Conservation (phyloP, 2,888 invertebrate species). For the Drymonia ruficornis region DNA sequence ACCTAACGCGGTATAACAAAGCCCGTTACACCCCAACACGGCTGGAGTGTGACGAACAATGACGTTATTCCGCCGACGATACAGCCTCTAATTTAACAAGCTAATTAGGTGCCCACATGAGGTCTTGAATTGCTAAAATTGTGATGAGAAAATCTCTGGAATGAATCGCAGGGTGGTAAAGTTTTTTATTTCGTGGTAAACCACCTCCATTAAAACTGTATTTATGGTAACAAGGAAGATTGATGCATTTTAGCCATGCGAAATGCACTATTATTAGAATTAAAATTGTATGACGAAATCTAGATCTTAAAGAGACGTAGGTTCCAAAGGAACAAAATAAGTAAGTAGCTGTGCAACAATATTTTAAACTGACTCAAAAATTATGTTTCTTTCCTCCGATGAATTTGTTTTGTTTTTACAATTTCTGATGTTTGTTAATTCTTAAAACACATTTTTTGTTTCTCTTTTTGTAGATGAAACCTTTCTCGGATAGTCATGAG, state of each 20-base stretch:
- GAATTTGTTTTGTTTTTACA: constrained; percentile 10
- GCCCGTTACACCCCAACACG: neutral
- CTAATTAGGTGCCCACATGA: neutral
- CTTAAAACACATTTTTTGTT: constrained; percentile 52
- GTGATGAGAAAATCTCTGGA: neutral
- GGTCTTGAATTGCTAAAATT: neutral
- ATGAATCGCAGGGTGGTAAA: neutral
- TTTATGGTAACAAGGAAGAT: too few relatives aligned
- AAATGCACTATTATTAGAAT: too few relatives aligned
- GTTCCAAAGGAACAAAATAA: neutral
- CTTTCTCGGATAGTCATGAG: constrained; percentile 84
- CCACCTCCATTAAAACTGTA: too few relatives aligned
- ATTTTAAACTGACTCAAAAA: neutral
- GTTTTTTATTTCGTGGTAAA: neutral
- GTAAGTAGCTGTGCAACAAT: neutral
- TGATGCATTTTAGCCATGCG: too few relatives aligned
- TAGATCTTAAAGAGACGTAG: too few relatives aligned
- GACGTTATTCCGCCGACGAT: neutral
- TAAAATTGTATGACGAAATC: too few relatives aligned
- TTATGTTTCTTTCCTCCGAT: constrained; percentile 16
- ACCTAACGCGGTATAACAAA: constrained; percentile 2
- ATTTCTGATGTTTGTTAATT: constrained; percentile 22
- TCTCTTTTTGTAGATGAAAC: constrained; percentile 82
- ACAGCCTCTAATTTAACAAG: neutral
- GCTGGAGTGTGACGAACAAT: neutral